Evolutionary conservation across 2,888 invertebrate genomes (phyloP), one percentile per base, ranked within the genome.

Genomic region (Monoplex corrugatus): DNA sequence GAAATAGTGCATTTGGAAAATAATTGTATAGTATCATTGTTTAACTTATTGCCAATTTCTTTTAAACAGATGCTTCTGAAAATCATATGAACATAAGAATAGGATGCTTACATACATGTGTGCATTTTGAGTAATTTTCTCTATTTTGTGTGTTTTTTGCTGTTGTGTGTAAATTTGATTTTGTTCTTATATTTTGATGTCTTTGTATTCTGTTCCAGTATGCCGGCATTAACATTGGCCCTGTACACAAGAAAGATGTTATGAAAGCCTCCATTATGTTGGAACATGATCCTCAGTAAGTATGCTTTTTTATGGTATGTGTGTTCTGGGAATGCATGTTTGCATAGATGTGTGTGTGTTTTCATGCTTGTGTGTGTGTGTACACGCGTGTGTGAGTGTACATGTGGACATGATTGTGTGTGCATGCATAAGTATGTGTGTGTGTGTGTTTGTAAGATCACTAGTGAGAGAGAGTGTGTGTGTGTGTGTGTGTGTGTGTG

Each of bases 211-310:
- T 68, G 43, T 97, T 97, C 75, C 97, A 99, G 98, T 99, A 99
- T 96, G 98, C 98, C 83, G 99, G 99, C 89, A 99, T 99, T 95
- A 98, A 99, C 94, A 99, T 99, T 96, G 99, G 99, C 28, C 99
- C 99, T 50, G 99, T 99, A 88, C 99, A 99, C 94, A 99, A 99
- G 96, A 98, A 98, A 96, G 99, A 99, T 96, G 99, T 99, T 80
- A 99, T 99, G 98, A 99, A 98, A 96, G 99, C 99, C 38, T 99
- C 99, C n/a, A 98, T 98, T 92, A 99, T 99, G 99, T 96, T 99
- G 97, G 99, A 99, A 96, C 99, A 99, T 96, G 99, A 99, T 95
- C 90, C 91, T 72, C 95, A 95, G 96, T 96, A 91, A 94, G 95
- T 95, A 45, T 5, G 23, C 19, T 40, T 86, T 10, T 32, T 50